Evolutionary conservation across 2,888 invertebrate genomes (phyloP).

Genomic region (Idaea straminata): DNA sequence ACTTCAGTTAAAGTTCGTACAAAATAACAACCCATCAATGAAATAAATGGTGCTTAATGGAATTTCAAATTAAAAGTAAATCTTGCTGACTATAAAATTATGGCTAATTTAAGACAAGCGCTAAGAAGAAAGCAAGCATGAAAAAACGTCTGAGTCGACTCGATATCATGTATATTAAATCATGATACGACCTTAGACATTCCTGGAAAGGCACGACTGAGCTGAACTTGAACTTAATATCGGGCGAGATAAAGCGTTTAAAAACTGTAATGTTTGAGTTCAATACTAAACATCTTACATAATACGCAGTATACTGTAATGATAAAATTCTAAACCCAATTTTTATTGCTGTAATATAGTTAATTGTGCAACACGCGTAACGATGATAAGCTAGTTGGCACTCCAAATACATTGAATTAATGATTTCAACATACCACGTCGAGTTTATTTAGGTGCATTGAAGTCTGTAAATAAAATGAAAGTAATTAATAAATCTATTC

Average conservation of each 20-base stretch:
- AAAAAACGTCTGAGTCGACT: neutral
- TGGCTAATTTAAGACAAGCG: neutral
- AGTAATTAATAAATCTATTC: too few relatives aligned
- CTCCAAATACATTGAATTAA: neutral
- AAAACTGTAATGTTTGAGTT: too few relatives aligned
- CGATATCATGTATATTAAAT: too few relatives aligned
- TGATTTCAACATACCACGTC: conserved; percentile 27
- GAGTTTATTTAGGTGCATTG: neutral
- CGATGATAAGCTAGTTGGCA: neutral
- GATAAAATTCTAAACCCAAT: neutral
- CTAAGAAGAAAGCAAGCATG: neutral
- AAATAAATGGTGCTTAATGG: neutral
- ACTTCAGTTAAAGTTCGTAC: neutral
- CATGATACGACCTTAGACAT: too few relatives aligned
- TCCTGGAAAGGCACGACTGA: too few relatives aligned
- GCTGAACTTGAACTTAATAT: too few relatives aligned
- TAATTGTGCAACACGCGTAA: neutral
- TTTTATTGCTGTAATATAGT: neutral
- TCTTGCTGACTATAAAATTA: neutral
- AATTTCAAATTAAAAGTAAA: neutral
- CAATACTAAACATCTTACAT: too few relatives aligned
- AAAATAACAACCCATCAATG: neutral
- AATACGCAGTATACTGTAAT: neutral
- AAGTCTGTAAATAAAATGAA: too few relatives aligned
- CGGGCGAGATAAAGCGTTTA: too few relatives aligned